These are phyloP conservation scores for Chironomus riparius DNA, from an alignment of 2,888 invertebrate genomes.

Conservation along the genomic window DNA sequence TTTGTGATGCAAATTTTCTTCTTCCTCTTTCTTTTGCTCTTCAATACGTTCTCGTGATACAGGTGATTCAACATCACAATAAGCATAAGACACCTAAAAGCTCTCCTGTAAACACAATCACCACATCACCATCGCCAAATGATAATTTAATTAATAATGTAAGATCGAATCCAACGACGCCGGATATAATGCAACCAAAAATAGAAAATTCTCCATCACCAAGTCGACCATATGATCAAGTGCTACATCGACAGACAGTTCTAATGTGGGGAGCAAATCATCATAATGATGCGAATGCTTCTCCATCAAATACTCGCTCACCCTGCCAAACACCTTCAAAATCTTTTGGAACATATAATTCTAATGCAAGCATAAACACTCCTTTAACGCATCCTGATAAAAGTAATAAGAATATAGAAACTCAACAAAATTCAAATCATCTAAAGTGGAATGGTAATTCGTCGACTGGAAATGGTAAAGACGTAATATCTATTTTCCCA, in stretches of 20 bases:
- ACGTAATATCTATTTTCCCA: slow-evolving; percentile 30
- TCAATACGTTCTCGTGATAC: not conserved
- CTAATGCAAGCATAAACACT: slow-evolving; percentile 29
- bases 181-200: slow-evolving; percentile 36
- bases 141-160: not conserved
- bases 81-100: slow-evolving; percentile 23
- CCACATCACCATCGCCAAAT: slow-evolving; percentile 14
- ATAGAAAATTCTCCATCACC: slow-evolving; percentile 37
- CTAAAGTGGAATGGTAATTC: slow-evolving; percentile 32
- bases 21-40: not conserved
- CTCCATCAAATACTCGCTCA: slow-evolving; percentile 35
- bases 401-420: slow-evolving; percentile 25
- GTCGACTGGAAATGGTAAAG: slow-evolving; percentile 25
- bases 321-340: slow-evolving; percentile 38
- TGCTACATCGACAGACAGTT: slow-evolving; percentile 68
- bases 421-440: slow-evolving; percentile 28
- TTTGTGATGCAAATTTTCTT: not conserved
- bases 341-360: slow-evolving; percentile 34
- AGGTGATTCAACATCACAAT: slow-evolving; percentile 23
- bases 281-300: slow-evolving; percentile 21
- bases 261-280: slow-evolving; percentile 76
- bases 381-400: slow-evolving; percentile 30
- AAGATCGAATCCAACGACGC: slow-evolving; percentile 29
- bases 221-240: slow-evolving; percentile 32
- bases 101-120: slow-evolving; percentile 8